A percentile compares a stretch with the other conserved stretches of the same genome.
Conservation (phyloP, 1,140 invertebrate genomes). For the Drosophila sp. region DNA sequence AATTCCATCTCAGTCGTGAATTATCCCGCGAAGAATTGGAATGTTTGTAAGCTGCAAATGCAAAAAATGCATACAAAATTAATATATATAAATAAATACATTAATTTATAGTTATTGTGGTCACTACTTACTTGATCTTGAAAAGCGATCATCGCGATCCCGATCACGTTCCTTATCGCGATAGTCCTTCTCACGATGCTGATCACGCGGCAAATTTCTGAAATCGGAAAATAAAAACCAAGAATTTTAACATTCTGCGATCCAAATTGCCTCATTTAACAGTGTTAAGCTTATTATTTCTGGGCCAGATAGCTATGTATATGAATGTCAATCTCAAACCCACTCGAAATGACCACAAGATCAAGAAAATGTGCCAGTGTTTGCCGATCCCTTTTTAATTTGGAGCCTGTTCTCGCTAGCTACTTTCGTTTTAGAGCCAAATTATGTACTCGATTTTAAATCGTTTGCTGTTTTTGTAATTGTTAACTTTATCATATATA, state of each 20-base stretch:
- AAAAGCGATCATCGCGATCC: conserved; percentile 83
- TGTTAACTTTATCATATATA: no score
- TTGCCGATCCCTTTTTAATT: no score
- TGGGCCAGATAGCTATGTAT: no score
- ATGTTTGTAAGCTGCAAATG: conserved; percentile 88
- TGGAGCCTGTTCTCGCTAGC: no score
- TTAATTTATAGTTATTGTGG: background rate
- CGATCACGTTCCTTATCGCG: conserved; percentile 84
- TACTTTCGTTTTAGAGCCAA: no score
- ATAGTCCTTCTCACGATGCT: conserved; percentile 83
- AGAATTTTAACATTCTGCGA: background rate
- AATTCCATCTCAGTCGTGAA: conserved; percentile 83
- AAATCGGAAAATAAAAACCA: background rate
- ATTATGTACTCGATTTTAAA: no score
- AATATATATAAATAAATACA: background rate
- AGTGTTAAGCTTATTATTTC: no score
- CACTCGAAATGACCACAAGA: no score
- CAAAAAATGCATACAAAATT: background rate
- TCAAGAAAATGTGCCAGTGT: no score
- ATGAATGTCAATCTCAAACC: no score
- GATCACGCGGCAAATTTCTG: conserved; percentile 84
- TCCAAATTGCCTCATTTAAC: no score
- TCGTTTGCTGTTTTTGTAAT: no score
- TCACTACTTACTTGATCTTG: conserved; percentile 73
- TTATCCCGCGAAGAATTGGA: conserved; percentile 88